phyloP scores from a whole-genome alignment of 2,797 vertebrate genomes.

The Chiloscyllium punctatum region DNA sequence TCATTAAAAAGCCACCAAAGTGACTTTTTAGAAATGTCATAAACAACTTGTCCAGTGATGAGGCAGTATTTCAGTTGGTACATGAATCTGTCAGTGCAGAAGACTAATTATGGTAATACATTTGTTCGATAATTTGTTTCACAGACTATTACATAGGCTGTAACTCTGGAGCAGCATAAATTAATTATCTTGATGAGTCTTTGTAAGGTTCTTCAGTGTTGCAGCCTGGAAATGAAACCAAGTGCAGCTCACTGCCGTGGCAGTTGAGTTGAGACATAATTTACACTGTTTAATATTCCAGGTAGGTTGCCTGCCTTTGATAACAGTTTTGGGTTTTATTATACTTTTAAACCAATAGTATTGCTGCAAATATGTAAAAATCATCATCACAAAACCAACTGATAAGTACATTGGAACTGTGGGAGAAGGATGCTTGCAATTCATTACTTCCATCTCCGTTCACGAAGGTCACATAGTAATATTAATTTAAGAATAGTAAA shows the following conservation, averaged over 20 bases:
- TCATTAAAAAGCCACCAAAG: constrained; percentile 22
- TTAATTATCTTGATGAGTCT: not conserved
- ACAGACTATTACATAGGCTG: not conserved
- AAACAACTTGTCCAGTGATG: not conserved
- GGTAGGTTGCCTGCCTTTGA: not conserved
- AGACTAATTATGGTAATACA: constrained; percentile 3
- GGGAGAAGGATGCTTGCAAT: not conserved
- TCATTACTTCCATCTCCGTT: too few species aligned
- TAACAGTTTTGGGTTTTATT: not conserved
- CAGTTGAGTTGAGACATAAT: not conserved
- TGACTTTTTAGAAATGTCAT: not conserved
- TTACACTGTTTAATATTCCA: not conserved
- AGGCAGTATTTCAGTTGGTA: not conserved
- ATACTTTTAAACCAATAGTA: not conserved
- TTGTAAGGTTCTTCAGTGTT: not conserved
- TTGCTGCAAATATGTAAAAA: not conserved
- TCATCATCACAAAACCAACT: not conserved
- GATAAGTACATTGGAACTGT: not conserved
- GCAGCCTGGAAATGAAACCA: not conserved
- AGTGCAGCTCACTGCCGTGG: not conserved
- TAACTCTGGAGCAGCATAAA: not conserved
- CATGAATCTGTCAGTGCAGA: not conserved
- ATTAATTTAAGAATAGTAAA: not conserved
- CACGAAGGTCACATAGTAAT: not conserved
- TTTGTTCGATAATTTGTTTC: not conserved